Percentiles rank a stretch among this genome's conserved stretches.
phyloP scores from a whole-genome alignment of 2,888 invertebrate species.

The Lasioglossum pauxillum region DNA sequence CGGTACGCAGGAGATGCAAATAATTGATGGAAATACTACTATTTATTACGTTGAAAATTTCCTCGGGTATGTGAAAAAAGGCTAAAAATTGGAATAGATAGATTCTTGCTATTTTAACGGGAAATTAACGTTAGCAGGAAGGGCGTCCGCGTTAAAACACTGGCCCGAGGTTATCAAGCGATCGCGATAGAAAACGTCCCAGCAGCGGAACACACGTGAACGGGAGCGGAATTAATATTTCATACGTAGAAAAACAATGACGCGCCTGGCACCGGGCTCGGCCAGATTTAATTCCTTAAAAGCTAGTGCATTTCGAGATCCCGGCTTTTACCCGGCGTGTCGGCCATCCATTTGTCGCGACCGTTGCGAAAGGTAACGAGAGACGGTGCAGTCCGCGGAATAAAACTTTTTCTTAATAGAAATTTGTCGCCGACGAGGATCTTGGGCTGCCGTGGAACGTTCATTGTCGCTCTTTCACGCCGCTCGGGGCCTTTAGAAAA shows the following conservation, averaged over 20 bases:
- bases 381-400: slow-evolving; percentile 38
- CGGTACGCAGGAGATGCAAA: too few species aligned
- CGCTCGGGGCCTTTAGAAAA: not conserved
- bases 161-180: not conserved
- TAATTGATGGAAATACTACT: not conserved
- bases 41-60: not conserved
- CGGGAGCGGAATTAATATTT: slow-evolving; percentile 52
- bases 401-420: slow-evolving; percentile 61
- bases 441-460: not conserved
- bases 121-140: not conserved
- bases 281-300: slow-evolving; percentile 66
- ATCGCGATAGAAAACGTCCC: slow-evolving; percentile 18
- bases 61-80: not conserved
- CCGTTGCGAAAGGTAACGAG: slow-evolving; percentile 9
- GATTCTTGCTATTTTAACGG: not conserved
- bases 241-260: slow-evolving; percentile 49
- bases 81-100: too few species aligned
- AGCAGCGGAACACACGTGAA: not conserved
- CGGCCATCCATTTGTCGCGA: slow-evolving; percentile 45
- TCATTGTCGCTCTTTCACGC: not conserved
- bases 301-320: slow-evolving; percentile 60
- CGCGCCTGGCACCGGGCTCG: slow-evolving; percentile 27
- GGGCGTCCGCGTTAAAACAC: not conserved
- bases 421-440: slow-evolving; percentile 36
- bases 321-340: slow-evolving; percentile 38